Base-by-base conservation (phyloP, 1,140 invertebrate genomes). In the Gonatopus flavifemur region DNA sequence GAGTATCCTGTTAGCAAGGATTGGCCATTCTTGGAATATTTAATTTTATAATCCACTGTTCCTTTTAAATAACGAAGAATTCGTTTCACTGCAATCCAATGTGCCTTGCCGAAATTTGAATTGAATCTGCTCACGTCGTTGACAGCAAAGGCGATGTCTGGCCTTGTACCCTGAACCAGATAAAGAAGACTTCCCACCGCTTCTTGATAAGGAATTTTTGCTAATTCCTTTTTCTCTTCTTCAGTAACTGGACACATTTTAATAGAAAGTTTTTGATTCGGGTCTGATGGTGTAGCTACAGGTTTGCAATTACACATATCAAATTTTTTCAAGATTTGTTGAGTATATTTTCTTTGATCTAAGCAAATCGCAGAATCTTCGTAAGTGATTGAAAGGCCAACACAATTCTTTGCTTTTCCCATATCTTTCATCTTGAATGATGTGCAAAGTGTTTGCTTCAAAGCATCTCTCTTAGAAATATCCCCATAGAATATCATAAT, bases 31-130 rank as follows among this genome's bases (percentile, higher is more conserved):
- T n/a, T n/a, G n/a, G n/a, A n/a, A n/a, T n/a, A n/a, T n/a, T n/a
- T n/a, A n/a, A n/a, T n/a, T n/a, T n/a, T n/a, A n/a, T n/a, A n/a
- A n/a, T 72, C 31, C 1, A n/a, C 43, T 18, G 78, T 79, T 24
- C 55, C 66, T 35, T 70, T 67, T 1, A 80, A 50, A 55, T 80
- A 79, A 22, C 62, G 22, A 7, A 78, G 55, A 5, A 79, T 57
- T 31, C 67, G 52, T 45, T 77, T 77, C 1, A 62, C 68, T 20
- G 66, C 63, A 40, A 78, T 51, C 73, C 68, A 12, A 16, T 22
- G 46, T 36, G 37, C 24, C 44, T 55, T 18, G 46, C 59, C 24
- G 57, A 55, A 36, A 57, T 56, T 10, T 62, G 52, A 55, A 61
- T 75, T 42, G 63, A n/a, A n/a, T n/a, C n/a, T n/a, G n/a, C n/a